phyloP scores from a whole-genome alignment of 2,888 invertebrate genomes.

The Clunio marinus region DNA sequence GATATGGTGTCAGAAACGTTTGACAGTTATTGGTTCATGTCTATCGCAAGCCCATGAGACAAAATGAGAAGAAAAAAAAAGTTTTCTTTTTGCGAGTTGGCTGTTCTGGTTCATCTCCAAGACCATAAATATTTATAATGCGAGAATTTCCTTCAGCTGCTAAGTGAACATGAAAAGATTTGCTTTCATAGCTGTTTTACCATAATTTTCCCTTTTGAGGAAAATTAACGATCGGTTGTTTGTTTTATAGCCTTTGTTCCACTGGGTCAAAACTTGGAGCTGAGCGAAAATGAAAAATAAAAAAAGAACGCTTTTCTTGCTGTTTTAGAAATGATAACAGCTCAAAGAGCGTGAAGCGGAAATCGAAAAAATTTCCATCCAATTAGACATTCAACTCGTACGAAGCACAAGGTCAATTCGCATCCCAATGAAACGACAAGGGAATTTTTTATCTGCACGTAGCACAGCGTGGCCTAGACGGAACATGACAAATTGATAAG shows the following conservation, averaged over 20 bases:
- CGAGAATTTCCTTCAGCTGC: background rate
- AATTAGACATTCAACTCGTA: background rate
- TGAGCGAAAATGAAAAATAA: background rate
- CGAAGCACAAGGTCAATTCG: too few species aligned
- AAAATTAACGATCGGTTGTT: background rate
- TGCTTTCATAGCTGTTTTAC: too few species aligned
- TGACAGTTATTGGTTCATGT: conserved; percentile 26
- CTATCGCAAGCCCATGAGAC: too few species aligned
- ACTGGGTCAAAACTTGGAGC: background rate
- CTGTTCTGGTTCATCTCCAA: background rate
- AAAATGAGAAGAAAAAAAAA: background rate
- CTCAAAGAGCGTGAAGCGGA: too few species aligned
- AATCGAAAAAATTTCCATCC: background rate
- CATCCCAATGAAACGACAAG: too few species aligned
- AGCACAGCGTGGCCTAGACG: background rate
- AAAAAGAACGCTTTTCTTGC: background rate
- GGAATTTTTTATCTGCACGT: too few species aligned
- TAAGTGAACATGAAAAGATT: too few species aligned
- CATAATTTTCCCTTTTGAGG: conserved; percentile 5
- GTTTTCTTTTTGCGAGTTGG: background rate
- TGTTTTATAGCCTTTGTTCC: background rate
- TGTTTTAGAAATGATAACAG: background rate
- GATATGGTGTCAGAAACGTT: conserved; percentile 15
- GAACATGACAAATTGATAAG: conserved; percentile 31
- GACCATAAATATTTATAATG: background rate